Evolutionary conservation across 2,888 invertebrate species (phyloP).

Genomic region (Torymus auratus): DNA sequence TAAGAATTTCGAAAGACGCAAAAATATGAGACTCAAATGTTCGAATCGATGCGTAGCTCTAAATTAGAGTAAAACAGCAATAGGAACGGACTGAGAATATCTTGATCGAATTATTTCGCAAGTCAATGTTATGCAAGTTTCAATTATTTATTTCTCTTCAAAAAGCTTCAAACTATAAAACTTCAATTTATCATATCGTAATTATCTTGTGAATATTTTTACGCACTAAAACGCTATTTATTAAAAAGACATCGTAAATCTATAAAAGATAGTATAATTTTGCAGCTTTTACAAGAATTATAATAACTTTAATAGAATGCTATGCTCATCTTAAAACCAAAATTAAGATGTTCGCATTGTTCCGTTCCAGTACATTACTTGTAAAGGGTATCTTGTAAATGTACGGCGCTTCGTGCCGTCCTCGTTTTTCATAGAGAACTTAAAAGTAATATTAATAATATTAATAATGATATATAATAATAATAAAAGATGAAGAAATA

Average conservation of each 20-base stretch:
- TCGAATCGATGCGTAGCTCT: slow-evolving; percentile 25
- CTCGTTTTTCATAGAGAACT: slow-evolving; percentile 50
- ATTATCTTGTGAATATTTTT: slow-evolving; percentile 42
- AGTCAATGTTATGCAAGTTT: not conserved
- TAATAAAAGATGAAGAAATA: slow-evolving; percentile 43
- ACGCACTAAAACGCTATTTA: slow-evolving; percentile 27
- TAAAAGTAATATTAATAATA: slow-evolving; percentile 35
- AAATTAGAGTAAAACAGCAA: slow-evolving; percentile 25
- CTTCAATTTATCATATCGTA: slow-evolving; percentile 25
- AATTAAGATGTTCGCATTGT: slow-evolving; percentile 54
- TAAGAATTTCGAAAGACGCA: not conserved
- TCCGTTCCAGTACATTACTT: slow-evolving; percentile 55
- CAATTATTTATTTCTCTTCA: slow-evolving; percentile 1
- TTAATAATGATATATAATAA: slow-evolving; percentile 34
- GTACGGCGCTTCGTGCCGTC: slow-evolving; percentile 52
- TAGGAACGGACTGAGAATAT: slow-evolving; percentile 56
- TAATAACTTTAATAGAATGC: slow-evolving; percentile 39
- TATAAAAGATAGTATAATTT: slow-evolving; percentile 44
- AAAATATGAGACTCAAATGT: slow-evolving; percentile 22
- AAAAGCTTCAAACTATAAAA: slow-evolving; percentile 11
- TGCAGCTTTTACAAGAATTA: slow-evolving; percentile 38
- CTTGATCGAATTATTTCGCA: slow-evolving; percentile 27
- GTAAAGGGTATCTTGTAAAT: slow-evolving; percentile 51
- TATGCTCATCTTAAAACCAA: slow-evolving; percentile 49
- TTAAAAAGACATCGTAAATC: slow-evolving; percentile 27